Evolutionary conservation across 2,888 invertebrate genomes (phyloP).

Genomic region (Drosophila picticornis): DNA sequence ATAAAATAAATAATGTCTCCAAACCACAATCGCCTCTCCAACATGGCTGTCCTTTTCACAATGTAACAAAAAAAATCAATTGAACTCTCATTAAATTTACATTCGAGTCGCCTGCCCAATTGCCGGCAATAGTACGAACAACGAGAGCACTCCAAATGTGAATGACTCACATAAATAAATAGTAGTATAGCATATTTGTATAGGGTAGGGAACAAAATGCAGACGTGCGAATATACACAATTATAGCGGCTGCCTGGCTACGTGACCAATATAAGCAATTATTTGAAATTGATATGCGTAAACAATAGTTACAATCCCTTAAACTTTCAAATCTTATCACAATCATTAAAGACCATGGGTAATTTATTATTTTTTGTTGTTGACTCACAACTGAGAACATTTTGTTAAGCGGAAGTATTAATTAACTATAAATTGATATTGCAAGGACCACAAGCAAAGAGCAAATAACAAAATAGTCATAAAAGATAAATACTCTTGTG

Average conservation of each 20-base stretch:
- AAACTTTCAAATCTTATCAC: constrained; percentile 49
- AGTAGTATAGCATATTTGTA: neutral
- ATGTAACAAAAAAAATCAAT: constrained; percentile 22
- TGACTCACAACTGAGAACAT: constrained; percentile 28
- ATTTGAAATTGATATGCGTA: constrained; percentile 32
- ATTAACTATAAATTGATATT: neutral
- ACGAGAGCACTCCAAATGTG: constrained; percentile 3
- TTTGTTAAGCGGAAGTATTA: neutral
- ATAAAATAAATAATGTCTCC: neutral
- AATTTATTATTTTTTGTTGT: constrained; percentile 29
- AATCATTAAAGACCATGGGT: constrained; percentile 26
- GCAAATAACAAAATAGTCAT: neutral
- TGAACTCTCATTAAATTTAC: constrained; percentile 11
- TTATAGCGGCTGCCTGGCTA: constrained; percentile 30
- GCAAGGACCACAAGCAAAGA: neutral
- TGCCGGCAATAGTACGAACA: constrained; percentile 1
- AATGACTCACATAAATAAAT: constrained; percentile 30
- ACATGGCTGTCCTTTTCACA: neutral
- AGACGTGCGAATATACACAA: neutral
- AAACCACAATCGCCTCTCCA: neutral
- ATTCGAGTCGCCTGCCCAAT: constrained; percentile 10
- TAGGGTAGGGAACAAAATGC: constrained; percentile 4
- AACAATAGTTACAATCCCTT: constrained; percentile 22
- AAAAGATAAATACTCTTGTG: neutral
- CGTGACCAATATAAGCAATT: constrained; percentile 57